Conservation (phyloP, 2,888 invertebrate species). For the Lithosia quadra region DNA sequence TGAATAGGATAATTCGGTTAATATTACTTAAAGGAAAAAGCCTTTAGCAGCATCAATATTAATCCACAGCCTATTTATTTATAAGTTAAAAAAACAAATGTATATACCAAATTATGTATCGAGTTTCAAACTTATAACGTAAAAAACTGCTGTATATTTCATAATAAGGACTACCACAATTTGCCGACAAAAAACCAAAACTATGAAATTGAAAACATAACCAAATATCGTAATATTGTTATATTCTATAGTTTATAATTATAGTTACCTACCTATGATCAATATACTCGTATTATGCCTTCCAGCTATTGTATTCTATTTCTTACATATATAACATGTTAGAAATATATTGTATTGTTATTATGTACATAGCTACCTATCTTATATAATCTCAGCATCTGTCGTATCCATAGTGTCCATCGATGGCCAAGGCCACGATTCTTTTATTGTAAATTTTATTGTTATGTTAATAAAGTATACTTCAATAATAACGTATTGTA, state of each 20-base stretch:
- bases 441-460: slow-evolving; percentile 6
- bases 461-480: slow-evolving; percentile 41
- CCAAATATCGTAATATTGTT: neutral
- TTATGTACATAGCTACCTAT: slow-evolving; percentile 1
- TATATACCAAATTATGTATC: too few relatives aligned
- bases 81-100: too few relatives aligned
- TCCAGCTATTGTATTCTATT: slow-evolving; percentile 11
- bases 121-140: neutral
- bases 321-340: too few relatives aligned
- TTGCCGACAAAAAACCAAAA: neutral
- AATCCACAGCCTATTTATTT: too few relatives aligned
- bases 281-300: slow-evolving; percentile 22
- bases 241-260: neutral
- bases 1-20: too few relatives aligned
- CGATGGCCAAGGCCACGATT: neutral
- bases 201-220: neutral
- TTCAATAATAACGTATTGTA: slow-evolving; percentile 23
- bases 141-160: neutral
- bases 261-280: slow-evolving; percentile 16
- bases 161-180: neutral
- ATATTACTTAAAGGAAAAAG: neutral
- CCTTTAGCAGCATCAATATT: neutral
- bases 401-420: neutral
- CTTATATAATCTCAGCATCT: neutral
- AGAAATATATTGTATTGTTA: neutral